Evolutionary conservation across 2,797 vertebrate species (phyloP), one percentile per base, ranked within the genome.

Genomic region (Agapornis canus): DNA sequence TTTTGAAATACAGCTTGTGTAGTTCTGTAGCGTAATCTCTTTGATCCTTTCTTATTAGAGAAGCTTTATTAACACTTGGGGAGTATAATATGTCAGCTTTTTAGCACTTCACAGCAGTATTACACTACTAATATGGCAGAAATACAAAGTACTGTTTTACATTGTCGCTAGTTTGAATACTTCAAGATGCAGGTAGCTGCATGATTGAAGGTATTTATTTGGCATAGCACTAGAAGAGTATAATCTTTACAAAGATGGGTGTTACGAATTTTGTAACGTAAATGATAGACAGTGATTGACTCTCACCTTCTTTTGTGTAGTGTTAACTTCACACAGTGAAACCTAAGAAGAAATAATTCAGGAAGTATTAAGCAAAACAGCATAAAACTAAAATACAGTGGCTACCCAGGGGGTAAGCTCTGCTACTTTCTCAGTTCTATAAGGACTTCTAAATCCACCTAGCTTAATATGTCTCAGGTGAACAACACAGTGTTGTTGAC

Each of bases 311-410:
- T 52, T 89, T 92, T 81, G 20, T 79, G 31, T 48, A 51, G 84
- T 15, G 3, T 83, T 80, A 39, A 75, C 76, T 73, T 89, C 48
- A 31, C 27, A 64, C 64, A 81, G 72, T 82, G n/a, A 65, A 89
- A 56, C 25, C 35, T 77, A 21, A 49, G 54, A 73, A 70, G 29
- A 40, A 82, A 54, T 45, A 37, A 77, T 69, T 89, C 48, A 48
- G 70, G 72, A 90, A 82, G 64, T 29, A 84, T 70, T 92, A 82
- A 79, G 52, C 61, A 63, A 91, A 90, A 59, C 82, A 86, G 64
- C 32, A 49, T 77, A 45, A 80, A 90, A 89, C 35, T 35, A 15
- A 52, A 48, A 68, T 80, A 64, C 31, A 52, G 49, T 65, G 64
- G n/a, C 13, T 85, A 70, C 45, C 59, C 61, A 72, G 42, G 42